Base-by-base conservation (phyloP, 2,113 vertebrate genomes). In the Abramis brama region DNA sequence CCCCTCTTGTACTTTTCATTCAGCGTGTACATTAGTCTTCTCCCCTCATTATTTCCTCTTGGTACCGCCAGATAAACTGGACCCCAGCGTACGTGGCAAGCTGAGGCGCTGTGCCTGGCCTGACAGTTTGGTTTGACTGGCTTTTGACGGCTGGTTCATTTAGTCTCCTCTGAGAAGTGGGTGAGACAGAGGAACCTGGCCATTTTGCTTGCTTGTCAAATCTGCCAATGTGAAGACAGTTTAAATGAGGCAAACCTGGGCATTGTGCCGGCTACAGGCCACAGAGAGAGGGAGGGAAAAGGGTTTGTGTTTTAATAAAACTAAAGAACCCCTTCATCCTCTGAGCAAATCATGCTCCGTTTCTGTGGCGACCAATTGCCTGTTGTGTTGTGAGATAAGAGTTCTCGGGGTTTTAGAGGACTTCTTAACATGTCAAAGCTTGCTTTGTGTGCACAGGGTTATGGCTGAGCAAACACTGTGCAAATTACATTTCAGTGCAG, bases 191-290 rank as follows among this genome's bases (percentile, higher is more conserved):
- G 84, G 76, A 82, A 70, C 84, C 82, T 78, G 68, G 84, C 36
- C 70, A 66, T 85, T 86, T 83, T 77, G 75, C 66, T 91, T 89
- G 75, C 88, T 91, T 87, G 93, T 92, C 93, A 91, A 86, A 87
- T 86, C 86, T 19, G 89, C 90, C 92, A 88, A 75, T 70, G 91
- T 88, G 84, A 52, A 87, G 75, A 89, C 86, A 85, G 91, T 91
- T 91, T 88, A 93, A 93, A 92, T 90, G 90, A 92, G 92, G 89
- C 87, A 10, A 88, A 92, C 90, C 91, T 92, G 91, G 90, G 85
- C 88, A 71, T 39, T 74, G 17, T 85, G 83, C 77, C n/a, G 86
- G 71, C 50, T 76, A 84, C 79, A 77, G 50, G 86, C 9, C 86
- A 90, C 45, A 82, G 4, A 83, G 87, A 23, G 47, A 25, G 68